These are phyloP conservation scores for Tribolium castaneum DNA, from an alignment of 1,140 invertebrate genomes.

Conservation along the genomic window DNA sequence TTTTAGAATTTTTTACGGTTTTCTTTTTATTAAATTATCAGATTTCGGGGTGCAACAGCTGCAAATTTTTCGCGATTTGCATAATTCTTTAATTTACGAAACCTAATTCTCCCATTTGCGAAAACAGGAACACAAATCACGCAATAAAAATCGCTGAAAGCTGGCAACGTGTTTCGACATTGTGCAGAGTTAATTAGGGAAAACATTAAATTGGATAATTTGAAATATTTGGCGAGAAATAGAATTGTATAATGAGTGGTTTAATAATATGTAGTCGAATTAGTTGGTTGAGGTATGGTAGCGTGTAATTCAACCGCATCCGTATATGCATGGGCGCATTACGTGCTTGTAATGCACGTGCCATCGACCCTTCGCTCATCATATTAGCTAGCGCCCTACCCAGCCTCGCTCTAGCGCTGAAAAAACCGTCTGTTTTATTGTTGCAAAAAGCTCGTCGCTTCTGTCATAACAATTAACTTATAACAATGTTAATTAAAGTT, in stretches of 20 bases:
- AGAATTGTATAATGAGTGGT: neutral
- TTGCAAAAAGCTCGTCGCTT: neutral
- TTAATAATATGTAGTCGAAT: neutral
- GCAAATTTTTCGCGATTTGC: constrained; percentile 45
- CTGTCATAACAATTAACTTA: neutral
- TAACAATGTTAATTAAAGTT: neutral
- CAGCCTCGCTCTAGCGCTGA: neutral
- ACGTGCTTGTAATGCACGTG: constrained; percentile 17
- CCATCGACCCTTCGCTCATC: constrained; percentile 15
- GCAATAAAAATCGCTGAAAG: neutral
- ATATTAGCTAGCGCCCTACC: neutral
- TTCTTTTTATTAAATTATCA: constrained; percentile 50
- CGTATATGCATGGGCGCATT: constrained; percentile 39
- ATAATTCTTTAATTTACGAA: constrained; percentile 46
- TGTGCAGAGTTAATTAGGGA: neutral
- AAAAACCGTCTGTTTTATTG: neutral
- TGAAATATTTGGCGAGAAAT: neutral
- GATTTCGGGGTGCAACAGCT: constrained; percentile 45
- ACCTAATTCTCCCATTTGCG: constrained; percentile 12
- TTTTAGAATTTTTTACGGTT: constrained; percentile 41
- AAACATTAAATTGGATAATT: neutral
- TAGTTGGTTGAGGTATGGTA: constrained; percentile 2
- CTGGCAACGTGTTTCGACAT: neutral
- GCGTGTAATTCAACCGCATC: constrained; percentile 30
- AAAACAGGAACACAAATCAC: neutral